phyloP scores from a whole-genome alignment of 2,888 invertebrate genomes.

The Creontiades dilutus region DNA sequence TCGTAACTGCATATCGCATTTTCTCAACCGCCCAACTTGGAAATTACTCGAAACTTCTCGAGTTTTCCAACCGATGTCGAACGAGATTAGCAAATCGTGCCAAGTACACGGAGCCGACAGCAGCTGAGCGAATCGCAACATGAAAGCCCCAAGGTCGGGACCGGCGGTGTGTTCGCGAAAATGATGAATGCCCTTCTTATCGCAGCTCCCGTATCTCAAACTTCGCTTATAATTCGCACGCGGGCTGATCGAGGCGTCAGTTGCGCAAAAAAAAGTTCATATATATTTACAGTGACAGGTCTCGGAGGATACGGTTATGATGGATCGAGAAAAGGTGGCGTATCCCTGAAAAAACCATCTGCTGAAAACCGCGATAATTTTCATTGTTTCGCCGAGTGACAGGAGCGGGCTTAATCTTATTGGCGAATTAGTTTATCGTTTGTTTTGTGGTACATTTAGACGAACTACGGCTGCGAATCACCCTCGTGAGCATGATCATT shows the following conservation, averaged over 20 bases:
- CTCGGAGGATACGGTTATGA: conserved; percentile 13
- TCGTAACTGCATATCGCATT: too few relatives aligned
- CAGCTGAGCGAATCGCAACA: not conserved
- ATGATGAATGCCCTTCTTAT: conserved; percentile 45
- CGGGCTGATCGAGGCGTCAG: conserved; percentile 46
- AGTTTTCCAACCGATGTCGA: not conserved
- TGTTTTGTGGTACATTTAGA: too few relatives aligned
- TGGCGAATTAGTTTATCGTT: not conserved
- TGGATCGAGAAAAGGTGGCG: not conserved
- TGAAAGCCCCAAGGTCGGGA: not conserved
- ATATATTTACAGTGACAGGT: not conserved
- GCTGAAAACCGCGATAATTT: conserved; percentile 6
- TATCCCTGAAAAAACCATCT: not conserved
- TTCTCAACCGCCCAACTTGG: too few relatives aligned
- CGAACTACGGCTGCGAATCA: too few relatives aligned
- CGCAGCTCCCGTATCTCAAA: not conserved
- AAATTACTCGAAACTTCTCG: too few relatives aligned
- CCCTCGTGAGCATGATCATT: too few relatives aligned
- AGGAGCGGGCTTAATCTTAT: conserved; percentile 3
- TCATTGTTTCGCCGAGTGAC: not conserved
- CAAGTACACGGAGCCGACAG: conserved; percentile 21
- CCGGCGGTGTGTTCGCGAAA: not conserved
- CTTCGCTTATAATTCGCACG: conserved; percentile 33
- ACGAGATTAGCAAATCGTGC: not conserved
- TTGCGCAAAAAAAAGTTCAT: conserved; percentile 8